phyloP scores from a whole-genome alignment of 2,113 vertebrate species.

The Proteles cristata region DNA sequence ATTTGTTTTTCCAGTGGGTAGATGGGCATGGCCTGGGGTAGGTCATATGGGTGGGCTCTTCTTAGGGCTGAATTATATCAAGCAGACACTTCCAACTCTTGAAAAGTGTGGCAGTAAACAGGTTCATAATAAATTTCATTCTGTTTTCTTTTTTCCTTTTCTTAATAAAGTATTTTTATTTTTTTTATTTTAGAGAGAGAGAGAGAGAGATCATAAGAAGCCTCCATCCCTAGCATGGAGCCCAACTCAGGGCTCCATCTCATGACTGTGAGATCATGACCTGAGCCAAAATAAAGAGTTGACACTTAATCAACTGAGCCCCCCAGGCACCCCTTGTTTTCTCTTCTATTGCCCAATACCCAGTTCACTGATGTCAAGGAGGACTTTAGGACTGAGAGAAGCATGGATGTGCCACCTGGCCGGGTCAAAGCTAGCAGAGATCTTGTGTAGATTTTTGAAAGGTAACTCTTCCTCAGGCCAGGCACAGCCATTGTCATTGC shows the following conservation, averaged over 20 bases:
- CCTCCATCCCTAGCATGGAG: too few species aligned
- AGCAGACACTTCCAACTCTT: slow-evolving; percentile 14
- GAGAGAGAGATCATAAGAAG: too few species aligned
- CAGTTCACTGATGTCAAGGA: neutral
- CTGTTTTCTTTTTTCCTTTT: neutral
- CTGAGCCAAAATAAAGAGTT: too few species aligned
- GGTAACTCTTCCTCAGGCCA: neutral
- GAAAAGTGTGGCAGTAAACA: neutral
- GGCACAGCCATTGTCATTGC: neutral
- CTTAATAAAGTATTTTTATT: too few species aligned
- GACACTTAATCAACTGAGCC: too few species aligned
- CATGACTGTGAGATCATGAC: too few species aligned
- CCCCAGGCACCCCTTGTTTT: neutral
- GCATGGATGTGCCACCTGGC: neutral
- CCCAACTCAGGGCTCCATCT: too few species aligned
- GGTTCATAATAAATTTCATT: neutral
- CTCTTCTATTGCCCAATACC: neutral
- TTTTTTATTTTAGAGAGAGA: too few species aligned
- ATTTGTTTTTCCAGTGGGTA: slow-evolving; percentile 15
- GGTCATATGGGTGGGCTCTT: neutral
- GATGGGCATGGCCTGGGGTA: neutral
- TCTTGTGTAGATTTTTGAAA: neutral
- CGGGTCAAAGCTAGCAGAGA: neutral
- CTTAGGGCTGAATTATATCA: neutral
- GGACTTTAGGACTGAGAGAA: neutral